A percentile compares a stretch with the other conserved stretches of the same genome.
phyloP scores from a whole-genome alignment of 2,797 vertebrate species.

The Onychomys torridus region DNA sequence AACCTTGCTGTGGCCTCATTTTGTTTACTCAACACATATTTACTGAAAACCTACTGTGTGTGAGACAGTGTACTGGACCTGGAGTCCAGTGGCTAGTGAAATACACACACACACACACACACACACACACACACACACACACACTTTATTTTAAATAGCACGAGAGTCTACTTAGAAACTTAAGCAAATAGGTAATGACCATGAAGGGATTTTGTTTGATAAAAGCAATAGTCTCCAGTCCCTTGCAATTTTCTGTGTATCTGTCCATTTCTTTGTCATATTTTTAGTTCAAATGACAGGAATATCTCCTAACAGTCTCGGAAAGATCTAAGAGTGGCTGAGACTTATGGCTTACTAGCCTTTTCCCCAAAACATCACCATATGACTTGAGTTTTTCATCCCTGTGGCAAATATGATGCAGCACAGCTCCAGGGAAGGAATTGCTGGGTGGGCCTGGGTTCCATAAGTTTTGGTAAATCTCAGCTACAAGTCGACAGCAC shows the following conservation, averaged over 20 bases:
- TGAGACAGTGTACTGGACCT: background rate
- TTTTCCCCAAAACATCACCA: background rate
- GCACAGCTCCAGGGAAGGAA: background rate
- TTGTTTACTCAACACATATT: background rate
- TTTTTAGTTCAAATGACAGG: background rate
- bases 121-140: background rate
- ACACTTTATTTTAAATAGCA: background rate
- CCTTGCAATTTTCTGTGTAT: background rate
- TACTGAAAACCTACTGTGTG: background rate
- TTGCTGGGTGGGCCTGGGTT: background rate
- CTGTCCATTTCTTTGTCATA: background rate
- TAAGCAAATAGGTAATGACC: background rate
- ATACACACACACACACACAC: background rate
- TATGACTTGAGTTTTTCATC: background rate
- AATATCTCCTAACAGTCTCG: background rate
- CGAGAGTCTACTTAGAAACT: background rate
- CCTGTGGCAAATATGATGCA: background rate
- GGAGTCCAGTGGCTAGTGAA: background rate
- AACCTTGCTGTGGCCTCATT: background rate
- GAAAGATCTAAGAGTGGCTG: background rate
- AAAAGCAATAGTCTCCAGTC: background rate
- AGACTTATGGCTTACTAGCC: background rate
- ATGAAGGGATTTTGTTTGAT: background rate
- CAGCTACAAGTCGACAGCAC: too few relatives aligned
- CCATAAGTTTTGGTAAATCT: background rate